Percentiles rank a stretch among this genome's conserved stretches.
phyloP scores from a whole-genome alignment of 1,140 invertebrate genomes.

The Meloidogyne exigua region DNA sequence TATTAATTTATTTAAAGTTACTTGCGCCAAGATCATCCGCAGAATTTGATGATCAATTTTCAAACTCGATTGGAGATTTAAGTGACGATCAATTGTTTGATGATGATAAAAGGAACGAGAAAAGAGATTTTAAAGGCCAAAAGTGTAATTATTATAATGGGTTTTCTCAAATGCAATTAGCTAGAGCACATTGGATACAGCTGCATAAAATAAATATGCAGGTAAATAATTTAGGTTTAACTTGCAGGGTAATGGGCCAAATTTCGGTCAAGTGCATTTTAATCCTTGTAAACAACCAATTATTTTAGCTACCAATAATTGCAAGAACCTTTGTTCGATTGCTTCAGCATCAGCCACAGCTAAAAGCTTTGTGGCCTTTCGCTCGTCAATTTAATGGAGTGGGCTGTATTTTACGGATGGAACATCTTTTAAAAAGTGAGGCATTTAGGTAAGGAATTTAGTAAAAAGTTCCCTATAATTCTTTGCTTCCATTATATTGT shows the following conservation, averaged over 20 bases:
- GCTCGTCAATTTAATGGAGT: conserved; percentile 45
- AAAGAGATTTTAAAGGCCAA: neutral
- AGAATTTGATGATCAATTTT: neutral
- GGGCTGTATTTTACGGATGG: conserved; percentile 6
- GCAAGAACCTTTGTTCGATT: conserved; percentile 53
- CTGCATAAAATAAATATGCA: conserved; percentile 58
- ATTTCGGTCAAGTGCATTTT: neutral
- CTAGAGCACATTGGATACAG: conserved; percentile 61
- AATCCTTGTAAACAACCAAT: neutral
- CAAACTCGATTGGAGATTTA: neutral
- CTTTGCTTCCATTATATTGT: neutral
- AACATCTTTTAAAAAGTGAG: conserved; percentile 13
- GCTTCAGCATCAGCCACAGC: conserved; percentile 50
- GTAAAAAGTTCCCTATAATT: too few species aligned
- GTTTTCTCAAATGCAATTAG: conserved; percentile 32
- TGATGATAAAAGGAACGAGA: neutral
- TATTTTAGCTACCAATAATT: conserved; percentile 45
- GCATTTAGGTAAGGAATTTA: neutral
- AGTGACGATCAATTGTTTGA: neutral
- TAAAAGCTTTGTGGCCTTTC: conserved; percentile 60
- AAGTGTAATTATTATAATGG: neutral
- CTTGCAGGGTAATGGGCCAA: too few species aligned
- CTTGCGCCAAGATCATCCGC: neutral
- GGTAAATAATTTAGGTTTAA: conserved; percentile 24
- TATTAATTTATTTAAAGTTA: neutral